These are phyloP conservation scores for Wiebesia pumilae DNA, from an alignment of 1,140 invertebrate species.

Conservation along the genomic window DNA sequence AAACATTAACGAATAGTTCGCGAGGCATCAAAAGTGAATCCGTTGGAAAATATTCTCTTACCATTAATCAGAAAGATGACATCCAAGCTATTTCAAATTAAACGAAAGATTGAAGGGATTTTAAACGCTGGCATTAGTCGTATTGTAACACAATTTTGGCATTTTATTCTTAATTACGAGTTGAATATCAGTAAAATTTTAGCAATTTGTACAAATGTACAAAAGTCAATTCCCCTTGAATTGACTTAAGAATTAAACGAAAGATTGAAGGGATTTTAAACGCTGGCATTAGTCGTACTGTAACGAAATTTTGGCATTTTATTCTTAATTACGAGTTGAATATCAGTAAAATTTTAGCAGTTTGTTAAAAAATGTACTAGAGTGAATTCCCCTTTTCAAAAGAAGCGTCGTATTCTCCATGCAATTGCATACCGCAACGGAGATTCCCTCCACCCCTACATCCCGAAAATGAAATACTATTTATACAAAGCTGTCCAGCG, in stretches of 20 bases:
- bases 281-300: not conserved
- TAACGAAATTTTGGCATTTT: not conserved
- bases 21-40: not conserved
- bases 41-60: slow-evolving; percentile 11
- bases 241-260: too few relatives aligned
- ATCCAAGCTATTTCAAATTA: slow-evolving; percentile 7
- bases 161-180: not conserved
- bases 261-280: not conserved
- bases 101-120: slow-evolving; percentile 15
- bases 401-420: too few relatives aligned
- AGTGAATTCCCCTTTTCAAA: too few relatives aligned
- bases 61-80: slow-evolving; percentile 33
- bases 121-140: not conserved
- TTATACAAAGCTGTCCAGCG: too few relatives aligned
- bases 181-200: not conserved
- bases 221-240: too few relatives aligned
- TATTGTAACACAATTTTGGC: not conserved
- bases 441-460: too few relatives aligned
- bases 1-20: not conserved
- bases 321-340: not conserved
- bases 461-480: too few relatives aligned
- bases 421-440: too few relatives aligned
- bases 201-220: too few relatives aligned
- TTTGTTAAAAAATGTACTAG: too few relatives aligned
- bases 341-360: too few relatives aligned